These are phyloP conservation scores for Bombus waltoni DNA, from an alignment of 1,140 invertebrate species.

Conservation along the genomic window DNA sequence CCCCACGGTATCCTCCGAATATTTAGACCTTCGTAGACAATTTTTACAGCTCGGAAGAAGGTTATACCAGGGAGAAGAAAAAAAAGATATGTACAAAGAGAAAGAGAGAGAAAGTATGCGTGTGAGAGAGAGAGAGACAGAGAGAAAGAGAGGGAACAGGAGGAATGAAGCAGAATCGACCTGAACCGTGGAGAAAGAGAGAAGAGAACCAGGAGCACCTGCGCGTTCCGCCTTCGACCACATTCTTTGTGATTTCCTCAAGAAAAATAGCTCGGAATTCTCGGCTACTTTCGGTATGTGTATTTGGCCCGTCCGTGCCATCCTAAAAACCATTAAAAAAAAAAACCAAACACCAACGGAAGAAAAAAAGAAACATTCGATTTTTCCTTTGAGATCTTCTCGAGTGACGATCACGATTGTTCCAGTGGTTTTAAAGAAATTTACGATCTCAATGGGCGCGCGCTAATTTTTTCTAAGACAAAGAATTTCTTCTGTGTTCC, in stretches of 20 bases:
- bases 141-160: neutral
- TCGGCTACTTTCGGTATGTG: conserved; percentile 15
- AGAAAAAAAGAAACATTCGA: neutral
- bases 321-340: conserved; percentile 35
- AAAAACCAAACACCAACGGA: neutral
- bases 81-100: neutral
- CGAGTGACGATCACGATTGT: neutral
- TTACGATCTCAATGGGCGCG: conserved; percentile 1
- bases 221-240: conserved; percentile 45
- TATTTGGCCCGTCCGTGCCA: neutral
- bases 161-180: conserved; percentile 14
- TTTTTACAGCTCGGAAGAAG: conserved; percentile 48
- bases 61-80: neutral
- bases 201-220: conserved; percentile 41
- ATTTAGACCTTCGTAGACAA: conserved; percentile 65
- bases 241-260: conserved; percentile 51
- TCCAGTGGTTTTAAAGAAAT: neutral
- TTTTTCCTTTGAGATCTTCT: neutral
- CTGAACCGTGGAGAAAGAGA: conserved; percentile 14
- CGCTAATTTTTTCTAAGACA: neutral
- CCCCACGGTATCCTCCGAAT: conserved; percentile 64
- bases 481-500: conserved; percentile 1
- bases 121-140: neutral
- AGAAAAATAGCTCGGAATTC: conserved; percentile 48
- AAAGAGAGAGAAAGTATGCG: neutral